phyloP scores from a whole-genome alignment of 2,113 vertebrate species.

The Eonycteris spelaea region DNA sequence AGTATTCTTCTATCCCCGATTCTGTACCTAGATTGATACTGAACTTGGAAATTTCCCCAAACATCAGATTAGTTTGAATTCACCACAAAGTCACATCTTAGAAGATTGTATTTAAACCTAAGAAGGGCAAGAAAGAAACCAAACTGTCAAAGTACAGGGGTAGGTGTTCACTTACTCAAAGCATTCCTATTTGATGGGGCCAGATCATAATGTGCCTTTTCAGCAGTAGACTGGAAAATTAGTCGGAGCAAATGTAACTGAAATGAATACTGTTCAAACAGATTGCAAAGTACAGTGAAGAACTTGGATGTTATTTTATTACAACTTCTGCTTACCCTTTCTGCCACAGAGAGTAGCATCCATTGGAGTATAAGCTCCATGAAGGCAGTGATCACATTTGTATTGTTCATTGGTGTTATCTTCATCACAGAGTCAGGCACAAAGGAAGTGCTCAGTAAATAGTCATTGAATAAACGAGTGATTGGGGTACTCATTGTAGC shows the following conservation, averaged over 20 bases:
- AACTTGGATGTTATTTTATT: not conserved
- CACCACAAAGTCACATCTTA: not conserved
- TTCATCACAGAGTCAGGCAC: not conserved
- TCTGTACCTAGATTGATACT: not conserved
- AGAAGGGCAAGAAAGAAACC: not conserved
- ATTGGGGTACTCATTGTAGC: not conserved
- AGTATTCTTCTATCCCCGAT: not conserved
- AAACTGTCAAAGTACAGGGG: not conserved
- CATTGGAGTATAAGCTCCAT: not conserved
- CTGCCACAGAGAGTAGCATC: not conserved
- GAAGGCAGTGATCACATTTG: not conserved
- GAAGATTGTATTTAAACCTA: not conserved
- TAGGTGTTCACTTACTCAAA: not conserved
- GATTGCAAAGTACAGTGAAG: not conserved
- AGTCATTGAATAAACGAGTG: not conserved
- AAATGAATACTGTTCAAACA: not conserved
- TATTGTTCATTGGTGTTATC: not conserved
- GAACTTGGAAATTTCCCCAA: not conserved
- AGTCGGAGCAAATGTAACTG: not conserved
- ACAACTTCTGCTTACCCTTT: not conserved
- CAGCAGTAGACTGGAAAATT: not conserved
- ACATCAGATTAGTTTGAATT: slow-evolving; percentile 8
- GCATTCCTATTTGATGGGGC: not conserved
- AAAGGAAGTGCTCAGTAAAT: not conserved
- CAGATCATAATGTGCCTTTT: not conserved